These are phyloP conservation scores for Tupiocoris notatus DNA, from an alignment of 2,888 invertebrate genomes.

Conservation along the genomic window DNA sequence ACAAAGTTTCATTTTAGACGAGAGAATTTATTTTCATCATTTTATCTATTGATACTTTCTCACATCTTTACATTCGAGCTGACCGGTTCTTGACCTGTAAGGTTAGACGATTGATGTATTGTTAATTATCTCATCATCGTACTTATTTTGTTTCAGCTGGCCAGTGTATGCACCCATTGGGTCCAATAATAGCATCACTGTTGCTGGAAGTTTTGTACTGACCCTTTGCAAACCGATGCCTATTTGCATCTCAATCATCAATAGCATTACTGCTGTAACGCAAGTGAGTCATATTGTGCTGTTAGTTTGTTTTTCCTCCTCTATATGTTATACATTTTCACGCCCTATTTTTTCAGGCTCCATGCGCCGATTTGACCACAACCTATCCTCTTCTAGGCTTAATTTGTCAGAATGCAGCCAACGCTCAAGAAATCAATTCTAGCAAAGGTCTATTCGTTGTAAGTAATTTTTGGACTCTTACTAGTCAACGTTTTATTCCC, in stretches of 20 bases:
- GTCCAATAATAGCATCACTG: conserved; percentile 79
- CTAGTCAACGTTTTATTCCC: no score
- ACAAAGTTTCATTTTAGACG: no score
- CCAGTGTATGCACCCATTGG: conserved; percentile 79
- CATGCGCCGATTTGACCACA: conserved; percentile 59
- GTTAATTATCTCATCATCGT: no score
- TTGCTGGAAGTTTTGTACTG: conserved; percentile 88
- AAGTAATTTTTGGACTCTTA: conserved; percentile 54
- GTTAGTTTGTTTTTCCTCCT: conserved; percentile 52
- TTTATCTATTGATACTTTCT: no score
- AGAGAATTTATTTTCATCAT: no score
- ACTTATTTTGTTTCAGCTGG: conserved; percentile 57
- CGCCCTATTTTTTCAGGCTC: conserved; percentile 23
- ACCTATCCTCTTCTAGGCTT: conserved; percentile 70
- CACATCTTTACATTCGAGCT: no score
- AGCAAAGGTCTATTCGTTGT: conserved; percentile 79
- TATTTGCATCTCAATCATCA: conserved; percentile 73
- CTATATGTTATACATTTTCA: neutral
- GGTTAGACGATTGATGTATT: no score
- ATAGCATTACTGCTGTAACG: conserved; percentile 64
- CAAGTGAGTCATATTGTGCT: conserved; percentile 51
- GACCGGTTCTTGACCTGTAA: no score
- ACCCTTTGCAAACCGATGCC: conserved; percentile 82
- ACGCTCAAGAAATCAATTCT: conserved; percentile 19
- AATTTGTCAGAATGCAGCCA: conserved; percentile 65